Conservation (phyloP, 2,888 invertebrate genomes). For the Alsophila aescularia region DNA sequence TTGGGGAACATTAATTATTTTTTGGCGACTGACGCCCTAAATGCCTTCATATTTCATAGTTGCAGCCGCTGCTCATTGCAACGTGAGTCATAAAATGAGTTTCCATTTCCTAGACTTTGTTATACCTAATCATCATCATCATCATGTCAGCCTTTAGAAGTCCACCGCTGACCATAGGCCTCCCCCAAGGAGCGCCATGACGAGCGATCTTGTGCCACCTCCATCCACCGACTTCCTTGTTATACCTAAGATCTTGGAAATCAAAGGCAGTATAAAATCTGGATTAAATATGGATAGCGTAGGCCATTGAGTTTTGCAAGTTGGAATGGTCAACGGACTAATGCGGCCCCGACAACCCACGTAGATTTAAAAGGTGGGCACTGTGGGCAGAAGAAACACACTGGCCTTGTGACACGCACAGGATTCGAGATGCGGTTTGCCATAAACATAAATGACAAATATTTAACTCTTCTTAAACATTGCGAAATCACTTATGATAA, state of each 20-base stretch:
- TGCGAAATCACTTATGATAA: constrained; percentile 30
- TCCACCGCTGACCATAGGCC: too few species aligned
- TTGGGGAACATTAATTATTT: constrained; percentile 59
- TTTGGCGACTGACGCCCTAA: constrained; percentile 54
- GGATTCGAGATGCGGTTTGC: constrained; percentile 37
- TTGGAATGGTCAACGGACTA: constrained; percentile 14
- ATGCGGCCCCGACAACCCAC: constrained; percentile 40
- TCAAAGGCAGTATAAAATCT: background rate
- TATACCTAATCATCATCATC: too few species aligned
- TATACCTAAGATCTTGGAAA: constrained; percentile 2
- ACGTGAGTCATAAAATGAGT: constrained; percentile 36
- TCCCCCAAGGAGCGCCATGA: too few species aligned
- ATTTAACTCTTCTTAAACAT: too few species aligned
- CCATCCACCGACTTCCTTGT: too few species aligned
- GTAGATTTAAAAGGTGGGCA: constrained; percentile 52
- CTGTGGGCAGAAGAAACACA: constrained; percentile 51
- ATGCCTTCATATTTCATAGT: constrained; percentile 51
- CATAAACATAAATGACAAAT: constrained; percentile 15
- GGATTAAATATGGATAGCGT: background rate
- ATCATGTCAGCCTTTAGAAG: too few species aligned
- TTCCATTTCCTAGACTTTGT: constrained; percentile 3
- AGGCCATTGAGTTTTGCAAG: background rate
- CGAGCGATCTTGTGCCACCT: too few species aligned
- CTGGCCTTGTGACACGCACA: constrained; percentile 50
- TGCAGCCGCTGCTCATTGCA: constrained; percentile 48